Base-by-base conservation (phyloP, 2,888 invertebrate species). In the Brachypterus glaber region DNA sequence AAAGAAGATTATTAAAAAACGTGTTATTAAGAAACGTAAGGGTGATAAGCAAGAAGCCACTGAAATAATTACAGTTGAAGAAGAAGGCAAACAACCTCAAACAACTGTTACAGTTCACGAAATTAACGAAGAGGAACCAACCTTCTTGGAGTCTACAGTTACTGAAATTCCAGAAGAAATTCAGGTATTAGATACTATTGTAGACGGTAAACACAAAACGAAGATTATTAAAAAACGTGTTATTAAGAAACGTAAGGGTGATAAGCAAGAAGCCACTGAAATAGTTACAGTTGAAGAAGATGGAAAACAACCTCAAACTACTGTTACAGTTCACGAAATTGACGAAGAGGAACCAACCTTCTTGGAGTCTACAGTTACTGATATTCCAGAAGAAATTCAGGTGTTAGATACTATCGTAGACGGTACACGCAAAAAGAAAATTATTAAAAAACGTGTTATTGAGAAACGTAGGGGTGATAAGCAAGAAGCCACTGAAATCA, bases 21-120 rank as follows among this genome's bases (percentile, higher is more conserved):
- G 47, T 34, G 31, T 52, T 39, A 46, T 52, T 35, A 45, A 27
- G 12, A 54, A 49, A 39, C 47, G 43, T 12, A 54, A 53, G 31
- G 58, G 51, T 27, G 52, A 33, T 14, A 51, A 40, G 13, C 24
- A 52, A 50, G 1, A 44, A 53, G 17, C 49, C 51, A 24, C 39
- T 1, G 60, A 66, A 53, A 63, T 64, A 39, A 40, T 54, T 2
- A 69, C 68, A 11, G 55, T 67, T 13, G 62, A 62, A 46, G 55
- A 63, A 46, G 57, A 54, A 29, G 52, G 49, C 15, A 59, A 59
- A 8, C 35, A 51, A 30, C 54, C 59, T 12, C 50, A 57, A 51
- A 53, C 51, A 2, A 55, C 58, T 7, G 54, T 60, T 3, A 51
- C 46, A 8, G 49, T 60, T 39, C 49, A 60, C 38, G 51, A 52